Conservation (phyloP, 2,113 vertebrate genomes). For the Piaya cayana region DNA sequence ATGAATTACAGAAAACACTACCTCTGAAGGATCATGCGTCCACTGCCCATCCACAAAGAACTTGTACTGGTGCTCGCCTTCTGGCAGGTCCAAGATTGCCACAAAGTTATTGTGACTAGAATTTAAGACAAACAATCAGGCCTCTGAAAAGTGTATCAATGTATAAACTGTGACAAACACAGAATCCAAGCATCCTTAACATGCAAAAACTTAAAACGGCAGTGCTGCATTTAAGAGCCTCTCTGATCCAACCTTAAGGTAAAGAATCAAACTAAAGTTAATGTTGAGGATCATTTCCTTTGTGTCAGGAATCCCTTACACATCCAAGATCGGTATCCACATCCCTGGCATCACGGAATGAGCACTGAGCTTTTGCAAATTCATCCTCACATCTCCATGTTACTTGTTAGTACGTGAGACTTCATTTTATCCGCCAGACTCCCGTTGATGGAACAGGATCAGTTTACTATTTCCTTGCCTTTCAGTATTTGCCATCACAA, state of each 20-base stretch:
- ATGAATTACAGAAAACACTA: constrained; percentile 24
- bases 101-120: constrained; percentile 95
- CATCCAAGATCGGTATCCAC: background rate
- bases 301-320: background rate
- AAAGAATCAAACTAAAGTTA: background rate
- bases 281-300: background rate
- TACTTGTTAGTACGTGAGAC: background rate
- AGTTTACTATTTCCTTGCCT: background rate
- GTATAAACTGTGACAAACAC: background rate
- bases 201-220: background rate
- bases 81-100: constrained; percentile 92
- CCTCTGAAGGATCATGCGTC: constrained; percentile 93
- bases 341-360: background rate
- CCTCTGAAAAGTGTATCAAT: background rate
- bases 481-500: background rate
- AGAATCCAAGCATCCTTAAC: background rate
- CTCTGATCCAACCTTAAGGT: background rate
- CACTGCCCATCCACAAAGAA: constrained; percentile 96
- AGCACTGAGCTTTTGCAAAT: background rate
- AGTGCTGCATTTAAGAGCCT: background rate
- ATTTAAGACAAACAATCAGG: constrained; percentile 28
- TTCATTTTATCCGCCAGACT: background rate
- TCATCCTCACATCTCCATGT: background rate
- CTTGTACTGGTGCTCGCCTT: constrained; percentile 99
- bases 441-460: background rate